Base-by-base conservation (phyloP, 2,113 vertebrate genomes). In the Plecturocebus donacophilus region DNA sequence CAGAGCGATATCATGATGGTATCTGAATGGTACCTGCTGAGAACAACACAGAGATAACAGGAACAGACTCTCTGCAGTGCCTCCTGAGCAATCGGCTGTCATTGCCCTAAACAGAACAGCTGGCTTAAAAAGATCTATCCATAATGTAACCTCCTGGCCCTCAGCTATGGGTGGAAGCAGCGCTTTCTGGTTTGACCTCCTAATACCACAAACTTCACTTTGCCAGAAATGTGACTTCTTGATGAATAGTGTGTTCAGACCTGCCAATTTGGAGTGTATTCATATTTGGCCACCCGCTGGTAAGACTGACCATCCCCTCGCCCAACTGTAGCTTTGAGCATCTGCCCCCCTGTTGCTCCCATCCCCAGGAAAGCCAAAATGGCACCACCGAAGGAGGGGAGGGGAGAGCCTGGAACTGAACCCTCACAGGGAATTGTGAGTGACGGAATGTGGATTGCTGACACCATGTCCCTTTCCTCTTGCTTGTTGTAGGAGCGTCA, bases 401-500 rank as follows among this genome's bases (percentile, higher is more conserved):
- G 47, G 89, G 87, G 56, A 73, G 4, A 45, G 21, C 71, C 85
- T 90, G 86, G 77, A 83, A 40, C n/a, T 25, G 38, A 61, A 23
- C 14, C 16, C 61, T 88, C 68, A 25, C 58, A 79, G 79, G 71
- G 81, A 52, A 13, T 35, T 47, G 49, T 17, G 71, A 83, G 52
- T 38, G 77, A 56, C 32, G 54, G 66, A 83, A 47, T 58, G 35
- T 76, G 86, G 88, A 68, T 94, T 96, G 92, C 95, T 98, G 96
- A 98, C 68, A 54, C 49, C 83, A 0, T 97, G 56, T 97, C 94
- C 97, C 96, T 98, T 96, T 98, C 96, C 97, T 98, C 96, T 98
- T 96, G 88, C 97, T 96, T 98, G 82, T 97, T 98, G 70, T 97
- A 98, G 98, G 98, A 91, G 90, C 85, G 1, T 47, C 97, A 96